Percentiles rank a stretch among this genome's conserved stretches.
phyloP scores from a whole-genome alignment of 2,113 vertebrate species.

The Sinosuthora webbiana region DNA sequence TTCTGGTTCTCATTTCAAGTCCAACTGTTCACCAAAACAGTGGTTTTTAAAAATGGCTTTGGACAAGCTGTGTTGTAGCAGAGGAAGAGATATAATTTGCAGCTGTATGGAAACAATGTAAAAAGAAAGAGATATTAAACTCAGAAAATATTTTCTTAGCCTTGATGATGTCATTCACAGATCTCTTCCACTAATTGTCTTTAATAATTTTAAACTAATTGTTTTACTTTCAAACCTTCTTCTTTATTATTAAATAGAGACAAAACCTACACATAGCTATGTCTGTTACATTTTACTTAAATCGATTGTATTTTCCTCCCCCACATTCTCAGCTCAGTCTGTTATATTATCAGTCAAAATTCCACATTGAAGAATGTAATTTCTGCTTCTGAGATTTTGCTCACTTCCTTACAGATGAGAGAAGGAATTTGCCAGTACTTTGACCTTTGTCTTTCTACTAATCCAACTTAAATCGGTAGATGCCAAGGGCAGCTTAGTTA shows the following conservation, averaged over 20 bases:
- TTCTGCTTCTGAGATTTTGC: background rate
- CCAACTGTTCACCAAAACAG: background rate
- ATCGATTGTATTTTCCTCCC: background rate
- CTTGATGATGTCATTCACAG: background rate
- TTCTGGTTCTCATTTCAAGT: background rate
- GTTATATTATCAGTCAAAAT: background rate
- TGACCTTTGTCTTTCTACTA: slow-evolving; percentile 2
- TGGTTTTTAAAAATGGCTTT: background rate
- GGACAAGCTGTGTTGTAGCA: background rate
- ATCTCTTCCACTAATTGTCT: background rate
- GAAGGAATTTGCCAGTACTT: slow-evolving; percentile 14
- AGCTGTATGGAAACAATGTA: background rate
- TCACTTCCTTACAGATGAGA: background rate
- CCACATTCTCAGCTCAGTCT: background rate
- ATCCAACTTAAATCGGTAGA: background rate
- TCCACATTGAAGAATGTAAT: background rate
- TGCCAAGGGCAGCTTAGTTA: background rate
- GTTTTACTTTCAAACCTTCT: background rate
- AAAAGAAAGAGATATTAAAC: background rate
- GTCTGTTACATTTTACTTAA: background rate
- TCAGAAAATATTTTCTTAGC: background rate
- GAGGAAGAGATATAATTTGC: background rate
- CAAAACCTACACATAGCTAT: background rate
- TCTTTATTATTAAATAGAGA: background rate
- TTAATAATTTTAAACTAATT: background rate